Evolutionary conservation across 2,888 invertebrate species (phyloP).

Genomic region (Ochlodes sylvanus): DNA sequence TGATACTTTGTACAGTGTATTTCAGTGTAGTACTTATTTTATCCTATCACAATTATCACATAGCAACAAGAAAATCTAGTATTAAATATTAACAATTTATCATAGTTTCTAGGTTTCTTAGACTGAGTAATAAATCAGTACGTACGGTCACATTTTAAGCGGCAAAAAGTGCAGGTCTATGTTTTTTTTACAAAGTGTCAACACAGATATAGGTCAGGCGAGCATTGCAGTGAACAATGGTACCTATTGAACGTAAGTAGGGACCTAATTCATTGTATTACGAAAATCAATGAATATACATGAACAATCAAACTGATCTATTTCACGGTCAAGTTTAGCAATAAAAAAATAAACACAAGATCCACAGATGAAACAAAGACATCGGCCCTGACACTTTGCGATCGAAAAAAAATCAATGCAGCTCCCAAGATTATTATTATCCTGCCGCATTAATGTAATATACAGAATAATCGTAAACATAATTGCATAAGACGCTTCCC

Average conservation of each 20-base stretch:
- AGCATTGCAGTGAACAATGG: not conserved
- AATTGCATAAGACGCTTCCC: constrained; percentile 77
- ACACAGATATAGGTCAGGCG: constrained; percentile 29
- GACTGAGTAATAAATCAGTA: too few relatives aligned
- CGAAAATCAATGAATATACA: constrained; percentile 54
- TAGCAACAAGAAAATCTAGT: too few relatives aligned
- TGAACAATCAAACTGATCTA: constrained; percentile 63
- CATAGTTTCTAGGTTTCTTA: too few relatives aligned
- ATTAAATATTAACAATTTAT: too few relatives aligned
- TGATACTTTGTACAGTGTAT: too few relatives aligned
- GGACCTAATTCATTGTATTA: constrained; percentile 31
- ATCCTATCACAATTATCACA: too few relatives aligned
- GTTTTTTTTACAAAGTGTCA: constrained; percentile 16
- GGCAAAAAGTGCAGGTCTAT: constrained; percentile 16
- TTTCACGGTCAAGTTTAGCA: constrained; percentile 82
- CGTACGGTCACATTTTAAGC: not conserved
- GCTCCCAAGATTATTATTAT: constrained; percentile 20
- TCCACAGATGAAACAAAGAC: constrained; percentile 72
- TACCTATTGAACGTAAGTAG: not conserved
- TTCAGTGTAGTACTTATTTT: too few relatives aligned
- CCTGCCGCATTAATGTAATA: not conserved
- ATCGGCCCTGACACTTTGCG: constrained; percentile 59
- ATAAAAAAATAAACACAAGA: constrained; percentile 73
- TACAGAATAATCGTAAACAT: constrained; percentile 46
- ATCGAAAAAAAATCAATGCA: constrained; percentile 75